Evolutionary conservation across 2,113 vertebrate genomes (phyloP).

Genomic region (Semnornis frantzii): DNA sequence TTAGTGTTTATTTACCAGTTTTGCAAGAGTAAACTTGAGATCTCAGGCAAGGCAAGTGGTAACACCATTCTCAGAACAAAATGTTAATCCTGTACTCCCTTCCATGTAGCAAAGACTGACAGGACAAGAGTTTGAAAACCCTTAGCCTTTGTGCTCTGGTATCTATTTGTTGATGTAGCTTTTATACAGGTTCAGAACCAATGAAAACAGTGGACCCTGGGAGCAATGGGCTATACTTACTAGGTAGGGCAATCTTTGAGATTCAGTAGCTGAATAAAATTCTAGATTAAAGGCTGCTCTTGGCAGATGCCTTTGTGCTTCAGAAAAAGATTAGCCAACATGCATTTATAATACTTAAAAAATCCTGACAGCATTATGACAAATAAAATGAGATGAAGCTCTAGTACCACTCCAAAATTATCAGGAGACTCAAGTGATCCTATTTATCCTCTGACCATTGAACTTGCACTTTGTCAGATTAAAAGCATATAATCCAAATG

Average conservation of each 20-base stretch:
- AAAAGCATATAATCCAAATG: background rate
- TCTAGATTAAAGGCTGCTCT: background rate
- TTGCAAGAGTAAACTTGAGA: background rate
- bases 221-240: background rate
- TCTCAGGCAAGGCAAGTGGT: background rate
- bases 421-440: background rate
- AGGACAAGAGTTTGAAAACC: background rate
- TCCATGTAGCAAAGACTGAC: background rate
- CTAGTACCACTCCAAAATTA: background rate
- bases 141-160: background rate
- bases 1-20: background rate
- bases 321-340: background rate
- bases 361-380: background rate
- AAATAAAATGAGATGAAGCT: background rate
- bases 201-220: background rate
- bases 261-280: background rate
- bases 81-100: background rate
- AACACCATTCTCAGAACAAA: background rate
- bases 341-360: background rate
- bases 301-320: background rate
- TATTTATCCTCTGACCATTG: background rate
- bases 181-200: background rate
- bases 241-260: background rate
- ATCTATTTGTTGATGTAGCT: background rate
- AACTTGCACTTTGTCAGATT: background rate